Evolutionary conservation across 2,113 vertebrate genomes (phyloP).

Genomic region (Mugil cephalus): DNA sequence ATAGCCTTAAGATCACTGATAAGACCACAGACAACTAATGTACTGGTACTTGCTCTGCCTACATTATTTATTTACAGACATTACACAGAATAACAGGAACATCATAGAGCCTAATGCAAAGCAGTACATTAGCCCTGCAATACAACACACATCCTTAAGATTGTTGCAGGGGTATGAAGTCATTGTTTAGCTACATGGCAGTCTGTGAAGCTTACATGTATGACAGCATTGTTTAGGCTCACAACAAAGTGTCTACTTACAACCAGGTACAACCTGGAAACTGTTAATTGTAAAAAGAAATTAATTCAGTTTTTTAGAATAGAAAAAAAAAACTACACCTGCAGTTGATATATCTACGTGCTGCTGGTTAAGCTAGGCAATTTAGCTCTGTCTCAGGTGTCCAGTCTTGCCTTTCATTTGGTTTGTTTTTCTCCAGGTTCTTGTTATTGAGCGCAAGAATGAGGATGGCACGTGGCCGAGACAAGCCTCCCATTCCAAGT

Average conservation of each 20-base stretch:
- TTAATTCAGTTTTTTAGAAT: not conserved
- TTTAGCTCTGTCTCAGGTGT: slow-evolving; percentile 16
- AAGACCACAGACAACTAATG: not conserved
- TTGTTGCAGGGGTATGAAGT: not conserved
- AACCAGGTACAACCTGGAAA: not conserved
- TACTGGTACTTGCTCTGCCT: slow-evolving; percentile 6
- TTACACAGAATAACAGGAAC: slow-evolving; percentile 9
- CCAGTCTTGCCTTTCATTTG: slow-evolving; percentile 24
- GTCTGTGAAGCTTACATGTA: too few species aligned
- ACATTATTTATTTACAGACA: slow-evolving; percentile 33
- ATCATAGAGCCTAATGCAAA: slow-evolving; percentile 17
- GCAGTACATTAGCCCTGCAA: not conserved
- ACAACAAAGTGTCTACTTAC: too few species aligned
- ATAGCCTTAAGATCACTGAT: slow-evolving; percentile 24
- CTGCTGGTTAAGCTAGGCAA: slow-evolving; percentile 1
- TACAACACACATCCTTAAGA: not conserved
- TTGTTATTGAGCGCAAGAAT: slow-evolving; percentile 96
- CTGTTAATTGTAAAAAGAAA: not conserved
- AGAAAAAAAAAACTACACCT: not conserved
- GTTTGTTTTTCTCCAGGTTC: slow-evolving; percentile 84
- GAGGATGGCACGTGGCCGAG: slow-evolving; percentile 97
- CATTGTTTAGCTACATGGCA: not conserved
- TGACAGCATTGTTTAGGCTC: too few species aligned
- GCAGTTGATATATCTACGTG: not conserved
- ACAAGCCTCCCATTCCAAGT: slow-evolving; percentile 91